These are phyloP conservation scores for Taeniopygia guttata DNA, from an alignment of 2,797 vertebrate species.

Conservation along the genomic window DNA sequence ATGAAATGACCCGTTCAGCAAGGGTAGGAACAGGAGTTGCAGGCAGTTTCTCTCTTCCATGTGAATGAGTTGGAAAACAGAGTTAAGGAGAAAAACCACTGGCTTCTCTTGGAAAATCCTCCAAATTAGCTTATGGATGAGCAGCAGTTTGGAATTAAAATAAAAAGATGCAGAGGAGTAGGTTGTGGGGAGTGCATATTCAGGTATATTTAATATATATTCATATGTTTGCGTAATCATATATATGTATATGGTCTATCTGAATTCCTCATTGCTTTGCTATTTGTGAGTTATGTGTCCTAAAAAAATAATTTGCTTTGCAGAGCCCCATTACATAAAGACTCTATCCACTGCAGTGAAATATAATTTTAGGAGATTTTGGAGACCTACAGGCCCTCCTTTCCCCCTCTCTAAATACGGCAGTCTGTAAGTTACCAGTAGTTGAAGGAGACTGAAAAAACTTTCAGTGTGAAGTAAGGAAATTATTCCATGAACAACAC, in stretches of 20 bases:
- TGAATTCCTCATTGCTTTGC: background rate
- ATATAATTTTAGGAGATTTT: background rate
- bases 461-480: background rate
- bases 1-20: background rate
- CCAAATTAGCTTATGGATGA: background rate
- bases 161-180: background rate
- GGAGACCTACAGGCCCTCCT: background rate
- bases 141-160: background rate
- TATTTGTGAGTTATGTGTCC: background rate
- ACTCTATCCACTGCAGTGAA: background rate
- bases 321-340: background rate
- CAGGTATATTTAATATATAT: background rate
- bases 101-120: background rate
- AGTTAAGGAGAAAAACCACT: background rate
- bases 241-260: background rate
- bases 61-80: background rate
- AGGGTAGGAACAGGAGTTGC: background rate
- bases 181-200: background rate
- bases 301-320: background rate
- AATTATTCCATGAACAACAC: background rate
- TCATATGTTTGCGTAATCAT: background rate
- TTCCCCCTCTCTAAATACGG: background rate
- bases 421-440: background rate
- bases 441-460: background rate
- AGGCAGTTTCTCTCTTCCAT: background rate